These are phyloP conservation scores for Nilaparvata lugens DNA, from an alignment of 1,140 invertebrate genomes.

Conservation along the genomic window DNA sequence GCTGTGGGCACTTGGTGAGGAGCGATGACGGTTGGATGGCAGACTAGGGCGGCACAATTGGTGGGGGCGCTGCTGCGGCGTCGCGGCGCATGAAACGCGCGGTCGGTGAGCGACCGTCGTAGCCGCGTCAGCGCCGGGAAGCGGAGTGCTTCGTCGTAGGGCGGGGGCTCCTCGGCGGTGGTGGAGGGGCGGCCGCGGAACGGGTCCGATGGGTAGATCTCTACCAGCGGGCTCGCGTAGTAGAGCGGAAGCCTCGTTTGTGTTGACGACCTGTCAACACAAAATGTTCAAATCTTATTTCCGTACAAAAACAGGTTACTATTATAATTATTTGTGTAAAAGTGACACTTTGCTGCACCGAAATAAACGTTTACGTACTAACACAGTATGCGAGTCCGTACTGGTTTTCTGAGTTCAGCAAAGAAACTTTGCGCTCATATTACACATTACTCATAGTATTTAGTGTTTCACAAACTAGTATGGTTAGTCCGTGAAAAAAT, in stretches of 20 bases:
- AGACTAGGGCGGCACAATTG: constrained; percentile 2
- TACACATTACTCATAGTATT: no score
- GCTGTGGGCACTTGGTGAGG: neutral
- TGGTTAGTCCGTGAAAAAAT: no score
- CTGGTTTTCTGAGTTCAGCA: no score
- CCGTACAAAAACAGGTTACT: no score
- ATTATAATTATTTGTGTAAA: no score
- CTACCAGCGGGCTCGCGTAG: constrained; percentile 50
- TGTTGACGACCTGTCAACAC: constrained; percentile 25
- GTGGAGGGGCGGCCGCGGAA: constrained; percentile 45
- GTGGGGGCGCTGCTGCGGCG: neutral
- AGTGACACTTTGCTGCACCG: no score
- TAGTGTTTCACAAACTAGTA: no score
- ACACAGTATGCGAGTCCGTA: no score
- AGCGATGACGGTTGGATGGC: neutral
- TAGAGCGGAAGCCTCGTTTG: constrained; percentile 39
- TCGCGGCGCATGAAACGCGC: constrained; percentile 11
- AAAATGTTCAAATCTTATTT: no score
- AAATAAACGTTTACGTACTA: no score
- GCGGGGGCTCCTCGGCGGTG: constrained; percentile 40
- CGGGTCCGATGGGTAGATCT: constrained; percentile 47
- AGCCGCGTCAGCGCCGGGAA: constrained; percentile 27
- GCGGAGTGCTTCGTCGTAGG: constrained; percentile 31
- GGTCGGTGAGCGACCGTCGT: constrained; percentile 30
- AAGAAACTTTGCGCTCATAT: no score